These are phyloP conservation scores for Zingel zingel DNA, from an alignment of 2,113 vertebrate genomes.

Conservation along the genomic window DNA sequence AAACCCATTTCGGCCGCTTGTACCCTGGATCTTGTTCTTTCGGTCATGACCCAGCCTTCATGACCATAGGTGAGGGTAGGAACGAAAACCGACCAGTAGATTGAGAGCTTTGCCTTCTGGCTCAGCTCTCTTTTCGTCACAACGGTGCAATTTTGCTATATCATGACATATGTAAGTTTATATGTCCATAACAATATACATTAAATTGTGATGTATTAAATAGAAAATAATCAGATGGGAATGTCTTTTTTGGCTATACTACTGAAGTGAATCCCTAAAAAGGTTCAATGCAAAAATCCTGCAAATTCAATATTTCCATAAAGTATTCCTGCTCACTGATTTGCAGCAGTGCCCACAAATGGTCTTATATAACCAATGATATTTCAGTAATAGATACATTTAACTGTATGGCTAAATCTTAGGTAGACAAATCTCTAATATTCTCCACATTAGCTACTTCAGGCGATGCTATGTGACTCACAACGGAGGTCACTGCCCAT, in stretches of 20 bases:
- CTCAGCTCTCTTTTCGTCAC: too few relatives aligned
- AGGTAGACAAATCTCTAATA: not conserved
- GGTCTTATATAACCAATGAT: not conserved
- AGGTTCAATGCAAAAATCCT: not conserved
- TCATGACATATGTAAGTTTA: not conserved
- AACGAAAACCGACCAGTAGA: too few relatives aligned
- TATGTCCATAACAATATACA: not conserved
- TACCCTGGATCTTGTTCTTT: too few relatives aligned
- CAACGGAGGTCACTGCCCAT: not conserved
- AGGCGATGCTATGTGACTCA: not conserved
- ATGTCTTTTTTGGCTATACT: not conserved
- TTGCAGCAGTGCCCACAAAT: not conserved
- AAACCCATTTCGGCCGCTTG: too few relatives aligned
- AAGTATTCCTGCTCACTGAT: not conserved
- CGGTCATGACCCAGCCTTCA: too few relatives aligned
- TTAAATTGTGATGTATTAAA: not conserved
- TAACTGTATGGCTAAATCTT: not conserved
- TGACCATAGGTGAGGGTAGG: too few relatives aligned
- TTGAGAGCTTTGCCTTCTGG: too few relatives aligned
- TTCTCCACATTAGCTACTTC: not conserved
- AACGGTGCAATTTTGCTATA: too few relatives aligned
- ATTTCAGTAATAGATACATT: not conserved
- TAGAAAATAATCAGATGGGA: too few relatives aligned
- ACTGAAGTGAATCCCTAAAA: not conserved
- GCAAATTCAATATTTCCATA: too few relatives aligned